Evolutionary conservation across 2,113 vertebrate genomes (phyloP).

Genomic region (Silurus asotus): DNA sequence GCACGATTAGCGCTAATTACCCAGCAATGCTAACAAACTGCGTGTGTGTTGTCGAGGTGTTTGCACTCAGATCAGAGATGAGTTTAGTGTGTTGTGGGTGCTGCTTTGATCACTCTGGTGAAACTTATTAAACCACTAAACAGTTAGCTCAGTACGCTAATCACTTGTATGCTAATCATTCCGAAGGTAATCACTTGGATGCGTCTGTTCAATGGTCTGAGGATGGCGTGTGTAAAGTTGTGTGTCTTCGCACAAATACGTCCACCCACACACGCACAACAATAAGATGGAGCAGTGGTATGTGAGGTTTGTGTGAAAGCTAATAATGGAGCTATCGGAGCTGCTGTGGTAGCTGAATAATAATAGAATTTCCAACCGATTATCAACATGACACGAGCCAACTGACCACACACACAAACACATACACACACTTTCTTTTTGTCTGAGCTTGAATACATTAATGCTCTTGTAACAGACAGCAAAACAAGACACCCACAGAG

Average conservation of each 20-base stretch:
- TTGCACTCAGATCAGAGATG: not conserved
- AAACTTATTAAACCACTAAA: slow-evolving; percentile 18
- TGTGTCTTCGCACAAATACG: not conserved
- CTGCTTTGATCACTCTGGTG: slow-evolving; percentile 18
- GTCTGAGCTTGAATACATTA: not conserved
- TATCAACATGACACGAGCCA: slow-evolving; percentile 1
- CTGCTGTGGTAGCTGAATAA: not conserved
- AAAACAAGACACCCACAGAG: not conserved
- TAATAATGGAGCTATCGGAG: slow-evolving; percentile 12
- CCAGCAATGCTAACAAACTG: not conserved
- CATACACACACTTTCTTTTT: not conserved
- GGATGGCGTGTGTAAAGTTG: not conserved
- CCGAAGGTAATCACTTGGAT: not conserved
- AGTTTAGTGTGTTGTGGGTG: slow-evolving; percentile 9
- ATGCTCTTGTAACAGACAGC: not conserved
- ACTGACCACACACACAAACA: not conserved
- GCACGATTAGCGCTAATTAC: slow-evolving; percentile 12
- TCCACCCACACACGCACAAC: not conserved
- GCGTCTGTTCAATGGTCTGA: not conserved
- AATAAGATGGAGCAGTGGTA: not conserved
- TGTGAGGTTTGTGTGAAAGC: not conserved
- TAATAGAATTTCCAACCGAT: slow-evolving; percentile 12
- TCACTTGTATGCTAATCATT: slow-evolving; percentile 6
- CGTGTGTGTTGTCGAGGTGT: not conserved
- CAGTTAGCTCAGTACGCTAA: not conserved